Base-by-base conservation (phyloP, 2,888 invertebrate genomes). In the Pristionchus arcanus region DNA sequence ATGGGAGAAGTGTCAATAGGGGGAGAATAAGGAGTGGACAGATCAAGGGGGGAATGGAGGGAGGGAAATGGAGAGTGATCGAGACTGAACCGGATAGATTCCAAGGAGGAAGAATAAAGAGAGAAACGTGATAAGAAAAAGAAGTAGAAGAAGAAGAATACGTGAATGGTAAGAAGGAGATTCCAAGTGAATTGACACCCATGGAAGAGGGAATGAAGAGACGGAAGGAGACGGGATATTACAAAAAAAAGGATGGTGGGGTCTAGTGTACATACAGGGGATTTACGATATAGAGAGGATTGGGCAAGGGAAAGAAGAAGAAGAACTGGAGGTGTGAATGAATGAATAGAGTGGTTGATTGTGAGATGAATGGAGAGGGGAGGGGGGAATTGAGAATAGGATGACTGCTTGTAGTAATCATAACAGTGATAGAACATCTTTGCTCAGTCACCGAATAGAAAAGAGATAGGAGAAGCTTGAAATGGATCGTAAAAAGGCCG, bases 231-330 rank as follows among this genome's bases (percentile, higher is more conserved):
- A 28, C 31, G 16, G 85, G 25, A 59, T 16, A 19, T 59, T 74
- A 37, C 34, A 34, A 74, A 74, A 74, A 74, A 74, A 16, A 13
- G 71, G 28, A 28, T 74, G 81, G 77, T 28, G 77, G 31, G 25
- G 42, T 2, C 81, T 49, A 81, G 49, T 28, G 53, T 81, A 28
- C 53, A 53, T 81, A 81, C 53, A 53, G 81, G 53, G 42, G 81
- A 81, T 49, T 81, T 49, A 81, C 81, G 49, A 81, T 81, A 81
- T 49, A n/a, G 42, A 81, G 81, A 81, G 81, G 53, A 81, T 81
- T 81, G 81, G 81, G 49, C 28, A 49, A 34, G 59, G 42, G 16
- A 34, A 49, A 81, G 37, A 21, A 31, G 21, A 13, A 87, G 71
- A 37, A 68, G 34, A 55, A 59, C 11, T 37, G 87, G 63, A 25